A percentile compares a stretch with the other conserved stretches of the same genome.
phyloP scores from a whole-genome alignment of 2,888 invertebrate species.

The Teinopalpus imperialis region DNA sequence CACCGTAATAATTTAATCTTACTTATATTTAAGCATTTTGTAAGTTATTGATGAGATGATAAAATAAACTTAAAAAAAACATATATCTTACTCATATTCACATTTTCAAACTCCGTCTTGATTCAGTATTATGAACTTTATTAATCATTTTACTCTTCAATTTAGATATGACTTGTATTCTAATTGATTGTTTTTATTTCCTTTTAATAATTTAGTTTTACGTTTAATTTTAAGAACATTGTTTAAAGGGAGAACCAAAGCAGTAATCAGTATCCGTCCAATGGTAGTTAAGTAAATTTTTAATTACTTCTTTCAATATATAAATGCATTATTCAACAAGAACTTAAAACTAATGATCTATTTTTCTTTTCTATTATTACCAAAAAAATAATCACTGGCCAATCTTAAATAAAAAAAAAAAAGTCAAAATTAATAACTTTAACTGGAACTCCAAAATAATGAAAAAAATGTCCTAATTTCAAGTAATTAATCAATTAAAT shows the following conservation, averaged over 20 bases:
- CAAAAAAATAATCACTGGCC: background rate
- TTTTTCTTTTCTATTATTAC: no score
- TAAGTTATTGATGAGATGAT: background rate
- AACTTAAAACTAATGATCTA: no score
- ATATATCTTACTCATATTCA: no score
- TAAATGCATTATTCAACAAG: no score
- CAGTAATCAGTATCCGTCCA: slow-evolving; percentile 82
- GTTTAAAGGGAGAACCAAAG: slow-evolving; percentile 69
- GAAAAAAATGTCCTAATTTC: no score
- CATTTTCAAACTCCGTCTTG: no score
- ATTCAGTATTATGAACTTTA: no score
- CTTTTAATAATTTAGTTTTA: slow-evolving; percentile 6
- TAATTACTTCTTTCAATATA: slow-evolving; percentile 32
- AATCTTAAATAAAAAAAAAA: background rate
- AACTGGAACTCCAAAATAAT: no score
- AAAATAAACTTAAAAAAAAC: no score
- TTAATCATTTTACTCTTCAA: no score
- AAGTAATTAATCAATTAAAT: no score
- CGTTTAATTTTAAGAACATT: slow-evolving; percentile 25
- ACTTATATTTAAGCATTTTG: slow-evolving; percentile 11
- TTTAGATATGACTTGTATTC: background rate
- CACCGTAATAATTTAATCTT: slow-evolving; percentile 39
- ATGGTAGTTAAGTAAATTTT: slow-evolving; percentile 67
- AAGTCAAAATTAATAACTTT: no score
- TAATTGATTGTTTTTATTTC: slow-evolving; percentile 8